phyloP scores from a whole-genome alignment of 2,113 vertebrate genomes.

The Brevimyrus niger region DNA sequence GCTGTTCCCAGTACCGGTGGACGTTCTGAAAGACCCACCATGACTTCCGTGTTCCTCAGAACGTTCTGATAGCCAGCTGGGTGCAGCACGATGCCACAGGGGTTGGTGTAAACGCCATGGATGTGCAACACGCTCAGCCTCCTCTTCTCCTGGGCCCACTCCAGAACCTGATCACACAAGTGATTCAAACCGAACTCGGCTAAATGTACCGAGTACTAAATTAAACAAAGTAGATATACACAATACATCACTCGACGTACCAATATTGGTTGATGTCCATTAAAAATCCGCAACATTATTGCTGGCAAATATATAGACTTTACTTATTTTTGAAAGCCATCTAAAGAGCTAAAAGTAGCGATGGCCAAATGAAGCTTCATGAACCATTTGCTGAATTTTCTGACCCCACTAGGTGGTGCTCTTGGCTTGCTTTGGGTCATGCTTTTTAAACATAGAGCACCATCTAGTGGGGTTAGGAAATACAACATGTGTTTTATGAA shows the following conservation, averaged over 20 bases:
- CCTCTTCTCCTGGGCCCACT: constrained; percentile 93
- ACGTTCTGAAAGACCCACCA: constrained; percentile 66
- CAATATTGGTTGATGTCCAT: neutral
- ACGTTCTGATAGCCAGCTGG: constrained; percentile 93
- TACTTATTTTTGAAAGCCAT: neutral
- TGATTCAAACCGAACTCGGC: neutral
- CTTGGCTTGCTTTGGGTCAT: too few relatives aligned
- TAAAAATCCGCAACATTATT: neutral
- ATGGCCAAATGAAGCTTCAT: too few relatives aligned
- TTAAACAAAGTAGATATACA: neutral
- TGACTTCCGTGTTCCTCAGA: constrained; percentile 87
- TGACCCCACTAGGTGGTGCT: too few relatives aligned
- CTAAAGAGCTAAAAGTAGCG: neutral
- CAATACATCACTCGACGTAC: neutral
- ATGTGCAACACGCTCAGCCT: constrained; percentile 88
- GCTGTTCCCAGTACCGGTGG: neutral
- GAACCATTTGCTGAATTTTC: too few relatives aligned
- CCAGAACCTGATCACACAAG: constrained; percentile 69
- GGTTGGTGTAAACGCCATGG: constrained; percentile 92
- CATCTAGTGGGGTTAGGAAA: too few relatives aligned
- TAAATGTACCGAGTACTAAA: neutral
- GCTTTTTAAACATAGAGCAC: too few relatives aligned
- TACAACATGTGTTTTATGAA: too few relatives aligned
- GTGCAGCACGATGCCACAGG: constrained; percentile 89
- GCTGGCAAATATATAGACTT: neutral